Evolutionary conservation across 2,888 invertebrate genomes (phyloP), one percentile per base, ranked within the genome.

Genomic region (Agriopis aurantiaria): DNA sequence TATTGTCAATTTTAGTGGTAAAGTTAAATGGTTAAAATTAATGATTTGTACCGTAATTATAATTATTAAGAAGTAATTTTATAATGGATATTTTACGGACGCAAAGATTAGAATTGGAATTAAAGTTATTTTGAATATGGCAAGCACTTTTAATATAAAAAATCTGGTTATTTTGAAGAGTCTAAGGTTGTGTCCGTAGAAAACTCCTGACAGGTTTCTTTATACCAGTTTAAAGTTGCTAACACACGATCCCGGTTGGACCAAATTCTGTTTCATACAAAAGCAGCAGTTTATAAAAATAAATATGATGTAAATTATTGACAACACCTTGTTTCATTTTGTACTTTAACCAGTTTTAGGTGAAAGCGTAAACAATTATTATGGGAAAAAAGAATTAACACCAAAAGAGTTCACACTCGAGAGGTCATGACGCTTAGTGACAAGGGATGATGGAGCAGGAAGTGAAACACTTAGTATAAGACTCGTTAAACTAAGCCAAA

Each of bases 1-100:
- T 92, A 88, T 87, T 87, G 91, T 93, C 93, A 93, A 93, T 94
- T 94, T 93, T 94, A 93, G 92, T 88, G 80, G 80, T 91, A 92
- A 88, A 77, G 82, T 89, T 88, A 85, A 85, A 84, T 83, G 82
- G 84, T 83, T 84, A 84, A 77, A 73, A 78, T 85, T 81, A 82
- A 89, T 91, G 75, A 89, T 92, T 92, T 92, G 82, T 92, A 92
- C 88, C 88, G 81, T 83, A 76, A 79, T 77, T 77, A 79, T 80
- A 78, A 81, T 78, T 78, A 68, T 69, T 68, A 75, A 77, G 79
- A 78, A 64, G 72, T 75, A 77, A 59, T 76, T 80, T 73, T 80
- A 64, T 78, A 75, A 78, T 75, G 72, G 74, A 69, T 69, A 76
- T 76, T 74, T 65, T 81, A 65, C 70, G 77, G 80, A 80, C 70